Evolutionary conservation across 1,140 invertebrate species (phyloP), one percentile per base, ranked within the genome.

Genomic region (Neoseiulus cucumeris): DNA sequence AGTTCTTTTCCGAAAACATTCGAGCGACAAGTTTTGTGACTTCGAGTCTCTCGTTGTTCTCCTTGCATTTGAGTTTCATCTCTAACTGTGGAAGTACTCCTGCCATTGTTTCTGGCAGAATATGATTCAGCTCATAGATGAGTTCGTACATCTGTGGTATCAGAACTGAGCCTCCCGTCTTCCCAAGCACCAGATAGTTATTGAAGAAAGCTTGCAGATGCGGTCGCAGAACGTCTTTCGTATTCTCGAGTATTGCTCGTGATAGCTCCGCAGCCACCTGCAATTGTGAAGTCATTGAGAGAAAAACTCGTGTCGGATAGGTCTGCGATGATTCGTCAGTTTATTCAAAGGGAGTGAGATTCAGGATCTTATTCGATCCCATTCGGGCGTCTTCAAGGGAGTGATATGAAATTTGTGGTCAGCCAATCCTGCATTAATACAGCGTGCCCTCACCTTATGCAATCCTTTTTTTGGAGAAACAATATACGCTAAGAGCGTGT

Each of bases 1-100:
- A 96, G 65, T 90, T 86, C 71, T 90, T 89, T 73, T 95, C 91
- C 0, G 91, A 94, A 75, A 97, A 98, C 91, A 98, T 95, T 71
- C 91, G 82, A 2, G 92, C 90, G 29, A 98, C 75, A 18, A 97
- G 74, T 0, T 89, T 88, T 1, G 95, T 93, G 4, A 39, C 33
- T 30, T 64, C 64, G 22, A 69, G 51, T 33, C 39, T 47, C 18
- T 44, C 29, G 28, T 66, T 67, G n/a, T 47, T 64, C 17, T 28
- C 51, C 65, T 68, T 69, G 76, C 76, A 72, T 77, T 79, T 59
- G 6, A 80, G 69, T 71, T 80, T 80, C 68, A 91, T 94, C 73
- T 96, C 91, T 22, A 97, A 78, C 74, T 96, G 92, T 0, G 93
- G 93, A 64, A 97, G 76, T 22, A 96, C 90, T 14, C 89, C 83